phyloP scores from a whole-genome alignment of 2,888 invertebrate genomes.

The Netelia inedita region DNA sequence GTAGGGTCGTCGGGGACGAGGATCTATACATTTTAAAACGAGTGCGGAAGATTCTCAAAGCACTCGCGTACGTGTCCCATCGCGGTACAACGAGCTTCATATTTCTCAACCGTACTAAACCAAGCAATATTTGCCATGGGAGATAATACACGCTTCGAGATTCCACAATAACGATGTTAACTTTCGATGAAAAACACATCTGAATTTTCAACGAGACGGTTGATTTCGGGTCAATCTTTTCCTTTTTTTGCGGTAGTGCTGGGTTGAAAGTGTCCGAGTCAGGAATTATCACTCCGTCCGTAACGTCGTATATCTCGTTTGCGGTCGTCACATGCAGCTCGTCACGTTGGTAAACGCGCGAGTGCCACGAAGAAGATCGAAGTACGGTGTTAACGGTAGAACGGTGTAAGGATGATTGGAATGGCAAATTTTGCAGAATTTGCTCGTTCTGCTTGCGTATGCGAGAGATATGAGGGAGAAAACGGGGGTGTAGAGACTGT shows the following conservation, averaged over 20 bases:
- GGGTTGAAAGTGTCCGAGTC: neutral
- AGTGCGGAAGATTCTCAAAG: neutral
- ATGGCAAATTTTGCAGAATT: slow-evolving; percentile 51
- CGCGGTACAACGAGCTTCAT: neutral
- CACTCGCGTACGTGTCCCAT: neutral
- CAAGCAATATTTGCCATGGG: neutral
- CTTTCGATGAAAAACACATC: neutral
- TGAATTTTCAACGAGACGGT: neutral
- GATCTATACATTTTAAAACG: neutral
- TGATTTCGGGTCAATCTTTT: neutral
- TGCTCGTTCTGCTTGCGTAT: slow-evolving; percentile 50
- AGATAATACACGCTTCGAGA: too few relatives aligned
- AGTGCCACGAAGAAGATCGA: slow-evolving; percentile 20
- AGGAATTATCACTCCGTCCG: neutral
- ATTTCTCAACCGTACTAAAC: neutral
- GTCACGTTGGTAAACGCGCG: neutral
- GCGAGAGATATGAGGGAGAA: slow-evolving; percentile 23
- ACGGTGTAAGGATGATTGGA: slow-evolving; percentile 31
- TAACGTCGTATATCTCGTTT: neutral
- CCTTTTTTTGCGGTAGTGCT: too few relatives aligned
- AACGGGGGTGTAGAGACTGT: slow-evolving; percentile 1
- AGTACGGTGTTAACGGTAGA: slow-evolving; percentile 16
- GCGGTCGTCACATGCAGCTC: neutral
- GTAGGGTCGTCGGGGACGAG: neutral
- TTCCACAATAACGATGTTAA: too few relatives aligned